Evolutionary conservation across 2,113 vertebrate species (phyloP), one percentile per base, ranked within the genome.

Genomic region (Asarcornis scutulata): DNA sequence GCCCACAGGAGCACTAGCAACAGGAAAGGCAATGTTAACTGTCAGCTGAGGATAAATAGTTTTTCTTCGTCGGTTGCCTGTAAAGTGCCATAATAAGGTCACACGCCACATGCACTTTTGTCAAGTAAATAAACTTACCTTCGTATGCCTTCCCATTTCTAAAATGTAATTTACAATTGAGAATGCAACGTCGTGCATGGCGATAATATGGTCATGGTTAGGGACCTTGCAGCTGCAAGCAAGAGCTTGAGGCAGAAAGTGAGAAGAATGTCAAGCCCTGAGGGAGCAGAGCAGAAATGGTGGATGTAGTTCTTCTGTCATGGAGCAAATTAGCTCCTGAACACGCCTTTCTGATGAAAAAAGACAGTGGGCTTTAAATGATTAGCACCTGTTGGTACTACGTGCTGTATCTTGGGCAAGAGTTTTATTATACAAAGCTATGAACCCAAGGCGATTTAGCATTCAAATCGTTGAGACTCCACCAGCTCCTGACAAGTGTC

Each of bases 101-200:
- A 93, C 58, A 71, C 32, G 83, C 83, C 91, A 96, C 69, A 50
- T 69, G 50, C 48, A 82, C 58, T 95, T 90, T 56, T 89, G 86
- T 91, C 91, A 86, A 73, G 83, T 81, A 94, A 95, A 96, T 82
- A 94, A 93, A 92, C 88, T 84, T 95, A 78, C 68, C 53, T 94
- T 67, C 87, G 68, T 55, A 78, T 17, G 73, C 62, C 69, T 82
- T 62, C 83, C 78, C 81, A 55, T 63, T 84, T 88, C 44, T 58
- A 86, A 93, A 94, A 79, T 67, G 64, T 78, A 83, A 86, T 88
- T 81, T 88, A 88, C 66, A 94, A 58, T 4, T 82, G 58, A 88
- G 62, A 96, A 90, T 50, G 59, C 58, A 83, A 21, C 44, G 63
- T 44, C 0, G 0, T 86, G 59, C 40, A 62, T 55, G 77, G 79